A percentile compares a stretch with the other conserved stretches of the same genome.
These are phyloP conservation scores for Paracanthobrama guichenoti DNA, from an alignment of 2,113 vertebrate species.

Conservation along the genomic window DNA sequence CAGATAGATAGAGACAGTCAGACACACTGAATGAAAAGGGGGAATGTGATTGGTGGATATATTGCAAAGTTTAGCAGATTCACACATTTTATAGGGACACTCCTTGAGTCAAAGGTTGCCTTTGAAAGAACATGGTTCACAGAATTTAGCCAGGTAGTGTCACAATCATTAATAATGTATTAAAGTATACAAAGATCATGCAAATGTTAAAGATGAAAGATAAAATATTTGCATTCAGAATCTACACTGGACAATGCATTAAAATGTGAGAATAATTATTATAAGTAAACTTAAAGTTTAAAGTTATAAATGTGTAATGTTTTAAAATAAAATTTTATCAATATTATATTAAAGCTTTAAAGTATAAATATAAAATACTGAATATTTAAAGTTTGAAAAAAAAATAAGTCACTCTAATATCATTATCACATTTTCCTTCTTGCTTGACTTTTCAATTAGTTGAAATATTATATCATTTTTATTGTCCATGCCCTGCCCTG, in stretches of 20 bases:
- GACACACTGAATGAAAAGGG: too few relatives aligned
- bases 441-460: background rate
- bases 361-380: background rate
- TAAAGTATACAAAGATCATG: background rate
- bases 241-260: background rate
- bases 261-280: background rate
- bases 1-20: too few relatives aligned
- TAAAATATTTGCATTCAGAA: background rate
- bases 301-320: background rate
- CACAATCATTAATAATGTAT: background rate
- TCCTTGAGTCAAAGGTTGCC: conserved; percentile 23
- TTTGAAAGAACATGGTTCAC: background rate
- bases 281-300: background rate
- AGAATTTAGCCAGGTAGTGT: background rate
- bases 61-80: background rate
- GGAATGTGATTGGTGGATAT: too few relatives aligned
- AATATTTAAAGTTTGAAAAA: background rate
- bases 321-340: background rate
- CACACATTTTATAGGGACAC: background rate
- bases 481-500: background rate
- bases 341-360: background rate
- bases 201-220: background rate
- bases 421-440: background rate
- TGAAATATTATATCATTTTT: background rate
- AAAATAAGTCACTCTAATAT: background rate